phyloP scores from a whole-genome alignment of 1,140 invertebrate species.

The Zaprionus camerounensis region DNA sequence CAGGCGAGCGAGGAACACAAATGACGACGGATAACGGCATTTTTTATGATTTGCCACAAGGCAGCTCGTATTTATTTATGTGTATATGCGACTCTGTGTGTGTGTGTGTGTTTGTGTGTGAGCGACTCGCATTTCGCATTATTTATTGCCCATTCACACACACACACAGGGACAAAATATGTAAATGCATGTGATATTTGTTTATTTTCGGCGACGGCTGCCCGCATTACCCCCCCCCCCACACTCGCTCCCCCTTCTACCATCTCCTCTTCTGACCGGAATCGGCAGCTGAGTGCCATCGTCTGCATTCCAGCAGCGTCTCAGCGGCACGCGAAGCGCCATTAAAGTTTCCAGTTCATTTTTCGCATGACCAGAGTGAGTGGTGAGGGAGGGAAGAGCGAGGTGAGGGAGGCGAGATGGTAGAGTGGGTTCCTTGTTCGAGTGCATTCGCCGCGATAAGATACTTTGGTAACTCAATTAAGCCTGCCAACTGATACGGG shows the following conservation, averaged over 20 bases:
- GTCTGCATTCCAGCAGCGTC: constrained; percentile 35
- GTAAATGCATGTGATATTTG: constrained; percentile 50
- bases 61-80: constrained; percentile 7
- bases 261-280: not conserved
- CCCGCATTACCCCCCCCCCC: not conserved
- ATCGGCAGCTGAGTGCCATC: constrained; percentile 6
- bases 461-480: constrained; percentile 76
- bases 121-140: constrained; percentile 51
- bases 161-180: constrained; percentile 6
- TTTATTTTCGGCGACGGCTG: constrained; percentile 40
- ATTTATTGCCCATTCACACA: constrained; percentile 59
- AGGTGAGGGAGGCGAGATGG: not conserved
- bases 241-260: not conserved
- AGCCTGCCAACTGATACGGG: constrained; percentile 45
- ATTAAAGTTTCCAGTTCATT: constrained; percentile 56
- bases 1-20: constrained; percentile 20
- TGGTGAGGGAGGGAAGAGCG: too few relatives aligned
- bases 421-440: constrained; percentile 25
- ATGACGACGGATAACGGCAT: constrained; percentile 43
- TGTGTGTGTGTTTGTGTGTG: constrained; percentile 8
- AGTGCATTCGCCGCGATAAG: constrained; percentile 73
- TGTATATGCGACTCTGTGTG: not conserved
- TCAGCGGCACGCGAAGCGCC: constrained; percentile 35
- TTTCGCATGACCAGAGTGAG: constrained; percentile 6
- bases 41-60: constrained; percentile 67